Percentiles rank a stretch among this genome's conserved stretches.
Evolutionary conservation across 2,113 vertebrate genomes (phyloP).

Genomic region (Pelecanoides urinatrix): DNA sequence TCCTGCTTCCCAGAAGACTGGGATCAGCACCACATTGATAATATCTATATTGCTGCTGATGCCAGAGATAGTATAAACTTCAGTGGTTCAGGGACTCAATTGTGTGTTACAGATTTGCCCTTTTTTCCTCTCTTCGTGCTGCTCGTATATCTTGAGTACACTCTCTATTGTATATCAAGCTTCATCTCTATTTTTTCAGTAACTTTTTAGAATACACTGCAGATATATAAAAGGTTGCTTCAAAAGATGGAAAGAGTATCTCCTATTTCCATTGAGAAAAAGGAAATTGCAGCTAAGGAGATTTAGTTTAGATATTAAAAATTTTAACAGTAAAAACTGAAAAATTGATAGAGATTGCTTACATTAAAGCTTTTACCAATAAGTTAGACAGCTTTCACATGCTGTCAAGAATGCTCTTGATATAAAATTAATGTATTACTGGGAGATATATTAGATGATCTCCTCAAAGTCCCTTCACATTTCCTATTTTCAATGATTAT

Average conservation of each 20-base stretch:
- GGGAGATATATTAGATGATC: neutral
- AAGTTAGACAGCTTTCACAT: neutral
- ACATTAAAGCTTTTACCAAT: neutral
- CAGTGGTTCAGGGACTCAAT: neutral
- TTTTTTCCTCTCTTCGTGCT: neutral
- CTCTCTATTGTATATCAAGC: neutral
- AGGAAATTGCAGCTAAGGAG: neutral
- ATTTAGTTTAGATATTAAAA: neutral
- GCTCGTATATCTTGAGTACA: neutral
- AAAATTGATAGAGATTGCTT: neutral
- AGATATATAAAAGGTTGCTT: neutral
- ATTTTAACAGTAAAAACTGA: neutral
- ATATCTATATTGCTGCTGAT: neutral
- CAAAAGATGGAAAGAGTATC: neutral
- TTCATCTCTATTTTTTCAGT: neutral
- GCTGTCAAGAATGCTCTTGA: neutral
- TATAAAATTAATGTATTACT: neutral
- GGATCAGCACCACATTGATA: neutral
- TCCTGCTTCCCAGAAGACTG: neutral
- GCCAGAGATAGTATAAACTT: neutral
- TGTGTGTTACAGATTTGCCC: neutral
- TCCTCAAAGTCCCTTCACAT: neutral
- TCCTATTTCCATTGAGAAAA: neutral
- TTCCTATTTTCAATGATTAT: neutral
- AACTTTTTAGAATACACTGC: neutral